Conservation (phyloP, 2,888 invertebrate genomes). For the Pomacea canaliculata region DNA sequence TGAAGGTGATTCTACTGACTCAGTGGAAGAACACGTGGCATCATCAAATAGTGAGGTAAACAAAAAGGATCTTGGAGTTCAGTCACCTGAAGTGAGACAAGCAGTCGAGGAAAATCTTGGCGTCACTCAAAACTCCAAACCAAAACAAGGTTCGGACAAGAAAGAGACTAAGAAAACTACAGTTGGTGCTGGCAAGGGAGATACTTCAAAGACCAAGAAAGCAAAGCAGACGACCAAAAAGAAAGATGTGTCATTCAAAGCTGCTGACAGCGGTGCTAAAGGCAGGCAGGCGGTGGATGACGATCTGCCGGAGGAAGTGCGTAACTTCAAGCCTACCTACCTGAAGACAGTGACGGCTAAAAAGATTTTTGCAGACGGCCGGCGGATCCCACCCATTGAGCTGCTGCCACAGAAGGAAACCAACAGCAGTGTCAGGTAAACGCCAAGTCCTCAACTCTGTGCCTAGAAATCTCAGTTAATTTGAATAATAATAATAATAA, state of each 20-base stretch:
- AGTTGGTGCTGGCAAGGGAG: not conserved
- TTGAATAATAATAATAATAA: too few species aligned
- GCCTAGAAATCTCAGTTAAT: too few species aligned
- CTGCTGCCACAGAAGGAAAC: constrained; percentile 56
- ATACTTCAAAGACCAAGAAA: not conserved
- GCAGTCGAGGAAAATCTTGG: too few species aligned
- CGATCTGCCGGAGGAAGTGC: constrained; percentile 42
- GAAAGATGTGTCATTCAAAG: not conserved
- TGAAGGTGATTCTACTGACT: too few species aligned
- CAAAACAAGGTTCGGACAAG: too few species aligned
- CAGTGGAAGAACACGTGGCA: too few species aligned
- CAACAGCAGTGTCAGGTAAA: constrained; percentile 60
- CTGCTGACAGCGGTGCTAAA: not conserved
- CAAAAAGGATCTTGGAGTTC: too few species aligned
- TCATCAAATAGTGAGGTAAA: too few species aligned
- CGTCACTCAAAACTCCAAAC: too few species aligned
- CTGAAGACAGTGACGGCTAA: constrained; percentile 51
- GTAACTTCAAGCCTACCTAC: constrained; percentile 52
- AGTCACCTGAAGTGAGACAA: too few species aligned
- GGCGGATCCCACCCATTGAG: constrained; percentile 60
- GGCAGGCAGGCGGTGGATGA: not conserved
- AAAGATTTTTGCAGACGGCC: constrained; percentile 60
- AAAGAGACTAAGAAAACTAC: too few species aligned
- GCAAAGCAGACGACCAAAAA: not conserved
- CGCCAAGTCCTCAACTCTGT: not conserved